phyloP scores from a whole-genome alignment of 2,797 vertebrate species.

The Centroberyx gerrardi region DNA sequence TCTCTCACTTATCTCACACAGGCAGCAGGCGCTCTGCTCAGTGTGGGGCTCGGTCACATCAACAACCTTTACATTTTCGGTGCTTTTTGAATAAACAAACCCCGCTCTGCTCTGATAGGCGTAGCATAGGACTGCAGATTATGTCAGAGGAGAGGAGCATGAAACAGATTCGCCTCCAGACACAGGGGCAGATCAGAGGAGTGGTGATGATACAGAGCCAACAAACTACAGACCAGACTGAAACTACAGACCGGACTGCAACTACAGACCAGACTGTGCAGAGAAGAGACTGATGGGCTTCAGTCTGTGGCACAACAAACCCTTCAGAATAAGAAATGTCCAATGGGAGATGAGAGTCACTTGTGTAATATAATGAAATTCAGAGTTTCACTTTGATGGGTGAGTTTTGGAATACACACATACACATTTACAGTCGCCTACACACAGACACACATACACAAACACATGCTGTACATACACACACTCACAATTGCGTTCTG shows the following conservation, averaged over 20 bases:
- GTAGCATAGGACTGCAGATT: not conserved
- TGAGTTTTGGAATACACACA: no score
- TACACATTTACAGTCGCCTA: no score
- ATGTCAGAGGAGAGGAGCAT: not conserved
- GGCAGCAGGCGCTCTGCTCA: not conserved
- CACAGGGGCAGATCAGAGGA: constrained; percentile 4
- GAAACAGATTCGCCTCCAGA: constrained; percentile 4
- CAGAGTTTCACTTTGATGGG: no score
- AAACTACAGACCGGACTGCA: no score
- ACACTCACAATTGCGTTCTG: not conserved
- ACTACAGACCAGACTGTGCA: no score
- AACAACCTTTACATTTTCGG: constrained; percentile 2
- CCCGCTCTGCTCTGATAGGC: not conserved
- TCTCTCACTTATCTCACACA: constrained; percentile 1
- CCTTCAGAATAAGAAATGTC: not conserved
- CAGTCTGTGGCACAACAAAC: not conserved
- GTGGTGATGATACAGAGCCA: not conserved
- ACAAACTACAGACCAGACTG: not conserved
- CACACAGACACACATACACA: not conserved
- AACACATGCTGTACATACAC: not conserved
- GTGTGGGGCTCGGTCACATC: not conserved
- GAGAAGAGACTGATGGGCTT: not conserved
- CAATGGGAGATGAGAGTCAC: not conserved
- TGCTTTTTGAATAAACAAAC: constrained; percentile 9
- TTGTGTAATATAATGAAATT: no score